Conservation (phyloP, 2,113 vertebrate genomes). For the Sinocyclocheilus rhinocerous region DNA sequence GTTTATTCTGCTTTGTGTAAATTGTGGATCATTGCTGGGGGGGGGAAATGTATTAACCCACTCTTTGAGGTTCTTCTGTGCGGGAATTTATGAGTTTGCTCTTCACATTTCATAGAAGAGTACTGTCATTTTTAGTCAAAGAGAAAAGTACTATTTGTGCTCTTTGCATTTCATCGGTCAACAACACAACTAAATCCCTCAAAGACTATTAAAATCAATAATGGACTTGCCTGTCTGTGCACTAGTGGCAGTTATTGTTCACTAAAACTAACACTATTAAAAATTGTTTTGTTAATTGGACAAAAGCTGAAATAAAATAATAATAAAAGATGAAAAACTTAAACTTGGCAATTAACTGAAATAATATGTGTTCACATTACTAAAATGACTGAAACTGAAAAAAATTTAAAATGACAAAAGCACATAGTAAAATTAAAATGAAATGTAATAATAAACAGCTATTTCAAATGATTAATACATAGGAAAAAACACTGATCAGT, state of each 20-base stretch:
- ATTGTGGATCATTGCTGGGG: background rate
- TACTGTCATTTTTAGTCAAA: background rate
- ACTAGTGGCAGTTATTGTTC: background rate
- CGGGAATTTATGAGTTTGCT: constrained; percentile 8
- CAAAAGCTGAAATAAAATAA: background rate
- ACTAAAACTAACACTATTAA: background rate
- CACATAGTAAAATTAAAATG: background rate
- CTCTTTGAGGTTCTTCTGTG: background rate
- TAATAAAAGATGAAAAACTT: background rate
- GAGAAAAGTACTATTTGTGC: background rate
- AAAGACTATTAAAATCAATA: background rate
- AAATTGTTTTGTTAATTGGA: background rate
- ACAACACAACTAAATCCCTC: background rate
- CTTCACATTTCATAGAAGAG: background rate
- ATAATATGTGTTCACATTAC: too few relatives aligned
- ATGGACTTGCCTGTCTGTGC: background rate
- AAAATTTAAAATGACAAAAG: background rate
- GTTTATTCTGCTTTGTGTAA: constrained; percentile 17
- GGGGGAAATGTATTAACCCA: background rate
- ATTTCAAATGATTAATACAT: background rate
- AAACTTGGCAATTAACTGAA: background rate
- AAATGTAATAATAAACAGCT: background rate
- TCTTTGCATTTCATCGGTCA: background rate
- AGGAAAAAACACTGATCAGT: background rate
- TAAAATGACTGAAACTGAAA: background rate